A percentile compares a stretch with the other conserved stretches of the same genome.
These are phyloP conservation scores for Thalpophila matura DNA, from an alignment of 2,888 invertebrate species.

Conservation along the genomic window DNA sequence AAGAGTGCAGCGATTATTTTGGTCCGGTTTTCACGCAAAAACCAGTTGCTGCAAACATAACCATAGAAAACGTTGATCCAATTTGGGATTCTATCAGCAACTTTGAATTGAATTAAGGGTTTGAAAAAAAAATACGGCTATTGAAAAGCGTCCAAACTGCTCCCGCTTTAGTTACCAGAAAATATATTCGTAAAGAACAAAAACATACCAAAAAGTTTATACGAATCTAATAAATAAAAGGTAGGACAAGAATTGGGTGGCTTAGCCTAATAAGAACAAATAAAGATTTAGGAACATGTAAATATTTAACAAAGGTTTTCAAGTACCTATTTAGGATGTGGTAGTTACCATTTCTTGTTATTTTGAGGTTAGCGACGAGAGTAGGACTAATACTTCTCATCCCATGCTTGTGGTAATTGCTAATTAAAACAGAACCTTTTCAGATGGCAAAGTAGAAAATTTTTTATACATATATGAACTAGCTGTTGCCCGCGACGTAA, in stretches of 20 bases:
- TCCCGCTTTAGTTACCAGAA: slow-evolving; percentile 21
- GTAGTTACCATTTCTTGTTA: slow-evolving; percentile 28
- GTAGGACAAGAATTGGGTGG: background rate
- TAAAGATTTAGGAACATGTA: slow-evolving; percentile 38
- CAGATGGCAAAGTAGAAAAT: too few species aligned
- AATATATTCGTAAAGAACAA: slow-evolving; percentile 11
- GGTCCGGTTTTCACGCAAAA: slow-evolving; percentile 18
- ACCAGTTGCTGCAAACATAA: slow-evolving; percentile 24
- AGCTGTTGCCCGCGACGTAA: too few species aligned
- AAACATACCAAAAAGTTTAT: slow-evolving; percentile 16
- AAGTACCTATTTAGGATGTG: slow-evolving; percentile 13
- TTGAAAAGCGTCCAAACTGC: slow-evolving; percentile 20
- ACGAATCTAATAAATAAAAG: slow-evolving; percentile 48
- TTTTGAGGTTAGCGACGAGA: slow-evolving; percentile 5
- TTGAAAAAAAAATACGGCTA: slow-evolving; percentile 17
- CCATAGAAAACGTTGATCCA: slow-evolving; percentile 49
- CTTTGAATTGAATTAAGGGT: slow-evolving; percentile 30
- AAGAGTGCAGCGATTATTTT: slow-evolving; percentile 43
- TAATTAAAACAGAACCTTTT: background rate
- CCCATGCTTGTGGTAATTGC: background rate
- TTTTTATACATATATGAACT: too few species aligned
- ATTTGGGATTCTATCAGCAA: slow-evolving; percentile 52
- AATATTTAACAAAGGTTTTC: slow-evolving; percentile 40
- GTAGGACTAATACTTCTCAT: background rate
- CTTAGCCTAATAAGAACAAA: slow-evolving; percentile 29